Evolutionary conservation across 2,888 invertebrate species (phyloP), one percentile per base, ranked within the genome.

Genomic region (Morinoia aosen): DNA sequence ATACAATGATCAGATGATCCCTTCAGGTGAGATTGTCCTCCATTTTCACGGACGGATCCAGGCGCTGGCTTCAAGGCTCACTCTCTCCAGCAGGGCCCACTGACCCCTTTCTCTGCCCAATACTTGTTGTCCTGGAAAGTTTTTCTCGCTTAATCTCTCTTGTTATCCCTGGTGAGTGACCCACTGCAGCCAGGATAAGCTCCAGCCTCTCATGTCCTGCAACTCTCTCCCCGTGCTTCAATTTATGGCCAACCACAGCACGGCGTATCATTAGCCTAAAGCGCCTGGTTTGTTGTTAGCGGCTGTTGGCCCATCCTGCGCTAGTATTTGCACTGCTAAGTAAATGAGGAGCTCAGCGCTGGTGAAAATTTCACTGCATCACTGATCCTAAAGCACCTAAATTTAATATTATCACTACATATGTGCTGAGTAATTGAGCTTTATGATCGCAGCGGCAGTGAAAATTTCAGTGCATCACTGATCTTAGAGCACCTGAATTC

Each of bases 81-180:
- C 76, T 76, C 76, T 76, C 76, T 76, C 76, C 76, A 76, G 25
- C 76, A 19, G 76, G 76, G 76, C 33, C 76, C 19, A 61, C 12
- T 19, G 8, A 61, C 16, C 61, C 12, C 12, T 61, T 61, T 16
- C 61, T 61, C 19, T 61, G 61, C n/a, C 93, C 57, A 93, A 48
- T 93, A 57, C 93, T 57, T 57, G 93, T 19, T 93, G 93, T 57
- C 93, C 93, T 93, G 93, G 93, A 93, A 93, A 93, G 93, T 93
- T 93, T 93, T 93, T 93, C 57, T 57, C 57, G 93, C 93, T 57
- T 57, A 93, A 93, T 93, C 93, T 93, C 93, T 93, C 93, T 48
- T 93, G 57, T 93, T 93, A 93, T 93, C 93, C 93, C 57, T 57
- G 25, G 58, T 57, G 93, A 90, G 57, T 93, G 93, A 93, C 93